Evolutionary conservation across 2,797 vertebrate genomes (phyloP).

Genomic region (Chromis chromis): DNA sequence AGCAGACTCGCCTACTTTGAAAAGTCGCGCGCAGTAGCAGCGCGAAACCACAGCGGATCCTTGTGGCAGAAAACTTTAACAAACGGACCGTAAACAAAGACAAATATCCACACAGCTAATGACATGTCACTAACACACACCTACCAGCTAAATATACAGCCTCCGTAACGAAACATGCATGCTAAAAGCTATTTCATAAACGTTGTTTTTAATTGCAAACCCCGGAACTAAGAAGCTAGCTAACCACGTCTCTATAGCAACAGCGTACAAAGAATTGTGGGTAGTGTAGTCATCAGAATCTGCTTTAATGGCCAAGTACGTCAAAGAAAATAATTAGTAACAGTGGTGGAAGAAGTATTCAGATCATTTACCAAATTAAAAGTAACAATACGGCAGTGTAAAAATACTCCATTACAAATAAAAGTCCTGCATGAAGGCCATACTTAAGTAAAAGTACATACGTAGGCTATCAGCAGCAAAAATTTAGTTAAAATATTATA

Average conservation of each 20-base stretch:
- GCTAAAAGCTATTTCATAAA: neutral
- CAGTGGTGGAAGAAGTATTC: no score
- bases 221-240: neutral
- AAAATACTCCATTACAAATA: no score
- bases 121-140: rapidly evolving
- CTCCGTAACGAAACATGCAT: neutral
- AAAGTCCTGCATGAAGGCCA: no score
- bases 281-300: constrained; percentile 65
- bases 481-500: no score
- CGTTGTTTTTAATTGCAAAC: neutral
- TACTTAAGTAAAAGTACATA: no score
- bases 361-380: no score
- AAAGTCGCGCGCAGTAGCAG: constrained; percentile 84
- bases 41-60: constrained; percentile 68
- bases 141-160: neutral
- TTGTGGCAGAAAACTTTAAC: neutral
- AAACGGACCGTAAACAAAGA: rapidly evolving
- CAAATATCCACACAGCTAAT: no score
- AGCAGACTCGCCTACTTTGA: constrained; percentile 76
- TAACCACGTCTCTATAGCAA: constrained; percentile 48
- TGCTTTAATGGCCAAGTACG: no score
- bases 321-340: neutral
- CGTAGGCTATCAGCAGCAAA: no score
- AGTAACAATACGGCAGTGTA: no score
- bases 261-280: constrained; percentile 26